phyloP scores from a whole-genome alignment of 2,113 vertebrate genomes.

The Rhinichthys klamathensis region DNA sequence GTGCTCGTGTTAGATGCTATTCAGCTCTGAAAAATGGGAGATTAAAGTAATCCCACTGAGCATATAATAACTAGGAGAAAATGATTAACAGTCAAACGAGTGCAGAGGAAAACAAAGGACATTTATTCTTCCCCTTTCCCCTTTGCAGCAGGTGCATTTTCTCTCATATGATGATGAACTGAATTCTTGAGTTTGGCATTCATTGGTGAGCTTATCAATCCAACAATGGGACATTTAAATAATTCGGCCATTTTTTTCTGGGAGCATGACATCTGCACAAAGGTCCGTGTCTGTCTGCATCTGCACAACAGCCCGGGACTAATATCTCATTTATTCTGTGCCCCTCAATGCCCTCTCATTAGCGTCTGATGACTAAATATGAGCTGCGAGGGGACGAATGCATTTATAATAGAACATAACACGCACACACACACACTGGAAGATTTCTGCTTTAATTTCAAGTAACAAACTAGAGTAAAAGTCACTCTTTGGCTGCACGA shows the following conservation, averaged over 20 bases:
- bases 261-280: slow-evolving; percentile 78
- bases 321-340: slow-evolving; percentile 72
- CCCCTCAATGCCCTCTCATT: slow-evolving; percentile 63
- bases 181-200: slow-evolving; percentile 77
- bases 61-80: slow-evolving; percentile 52
- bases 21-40: slow-evolving; percentile 59
- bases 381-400: slow-evolving; percentile 34
- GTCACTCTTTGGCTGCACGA: too few species aligned
- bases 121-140: slow-evolving; percentile 65
- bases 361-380: slow-evolving; percentile 69
- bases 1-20: neutral
- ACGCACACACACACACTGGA: neutral
- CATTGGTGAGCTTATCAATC: slow-evolving; percentile 76
- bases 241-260: slow-evolving; percentile 81
- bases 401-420: slow-evolving; percentile 14
- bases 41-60: slow-evolving; percentile 54
- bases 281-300: slow-evolving; percentile 78
- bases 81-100: slow-evolving; percentile 66
- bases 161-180: slow-evolving; percentile 81
- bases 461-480: neutral
- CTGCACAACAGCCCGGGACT: slow-evolving; percentile 78
- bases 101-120: slow-evolving; percentile 72
- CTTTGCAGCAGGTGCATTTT: slow-evolving; percentile 77
- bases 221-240: slow-evolving; percentile 79
- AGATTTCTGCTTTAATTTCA: slow-evolving; percentile 13